Conservation (phyloP, 2,797 vertebrate species). For the Corythornis leucogaster region DNA sequence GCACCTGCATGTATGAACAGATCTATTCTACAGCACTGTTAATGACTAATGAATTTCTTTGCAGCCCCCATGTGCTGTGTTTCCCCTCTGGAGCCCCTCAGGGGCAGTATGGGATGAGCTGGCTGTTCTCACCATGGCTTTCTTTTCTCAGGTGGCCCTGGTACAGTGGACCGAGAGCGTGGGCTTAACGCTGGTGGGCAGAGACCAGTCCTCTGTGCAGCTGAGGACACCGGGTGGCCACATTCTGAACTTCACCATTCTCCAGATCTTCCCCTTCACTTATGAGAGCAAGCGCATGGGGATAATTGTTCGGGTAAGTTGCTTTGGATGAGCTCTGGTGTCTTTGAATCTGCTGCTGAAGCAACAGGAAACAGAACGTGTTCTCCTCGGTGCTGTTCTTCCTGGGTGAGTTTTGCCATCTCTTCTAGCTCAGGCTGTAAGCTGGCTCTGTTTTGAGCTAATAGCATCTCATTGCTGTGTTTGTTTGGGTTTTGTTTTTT, state of each 20-base stretch:
- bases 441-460: not conserved
- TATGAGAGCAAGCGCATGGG: constrained; percentile 99
- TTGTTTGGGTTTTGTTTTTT: not conserved
- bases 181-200: constrained; percentile 93
- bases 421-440: not conserved
- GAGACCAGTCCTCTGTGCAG: constrained; percentile 97
- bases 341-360: not conserved
- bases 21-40: not conserved
- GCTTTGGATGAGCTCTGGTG: fast-evolving
- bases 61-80: not conserved
- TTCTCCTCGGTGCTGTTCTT: not conserved
- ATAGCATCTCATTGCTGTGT: not conserved
- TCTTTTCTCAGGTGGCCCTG: constrained; percentile 89
- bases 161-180: constrained; percentile 99
- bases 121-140: not conserved
- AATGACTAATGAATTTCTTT: not conserved
- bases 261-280: constrained; percentile 98
- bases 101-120: not conserved
- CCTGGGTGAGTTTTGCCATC: not conserved
- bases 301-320: constrained; percentile 92
- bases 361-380: fast-evolving
- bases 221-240: constrained; percentile 98
- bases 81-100: not conserved
- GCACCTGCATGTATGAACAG: fast-evolving
- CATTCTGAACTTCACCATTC: constrained; percentile 97